Evolutionary conservation across 2,113 vertebrate species (phyloP).

Genomic region (Corydoras maculifer): DNA sequence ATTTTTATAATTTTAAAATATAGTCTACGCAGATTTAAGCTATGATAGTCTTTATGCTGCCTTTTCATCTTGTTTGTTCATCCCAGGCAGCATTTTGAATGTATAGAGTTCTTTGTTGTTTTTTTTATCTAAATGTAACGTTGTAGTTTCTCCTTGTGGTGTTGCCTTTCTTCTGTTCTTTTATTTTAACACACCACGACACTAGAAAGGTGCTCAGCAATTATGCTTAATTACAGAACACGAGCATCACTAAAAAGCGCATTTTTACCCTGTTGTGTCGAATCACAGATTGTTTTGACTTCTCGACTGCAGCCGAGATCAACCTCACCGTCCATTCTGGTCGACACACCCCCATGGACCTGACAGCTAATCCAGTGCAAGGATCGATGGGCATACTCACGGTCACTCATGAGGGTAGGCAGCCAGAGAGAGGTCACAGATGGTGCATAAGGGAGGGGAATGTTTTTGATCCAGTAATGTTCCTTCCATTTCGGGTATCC

Average conservation of each 20-base stretch:
- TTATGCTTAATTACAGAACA: neutral
- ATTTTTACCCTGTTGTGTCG: constrained; percentile 85
- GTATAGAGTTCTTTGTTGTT: neutral
- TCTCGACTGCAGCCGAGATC: constrained; percentile 90
- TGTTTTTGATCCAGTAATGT: constrained; percentile 60
- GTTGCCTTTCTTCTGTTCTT: constrained; percentile 12
- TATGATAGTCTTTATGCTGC: neutral
- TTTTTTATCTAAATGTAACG: neutral
- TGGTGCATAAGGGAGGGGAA: constrained; percentile 72
- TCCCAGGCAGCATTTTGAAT: neutral
- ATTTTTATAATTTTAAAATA: too few species aligned
- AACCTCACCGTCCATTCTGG: constrained; percentile 84
- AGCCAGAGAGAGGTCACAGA: constrained; percentile 84
- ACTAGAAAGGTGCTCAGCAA: constrained; percentile 1
- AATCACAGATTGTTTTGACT: constrained; percentile 99
- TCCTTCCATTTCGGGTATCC: constrained; percentile 53
- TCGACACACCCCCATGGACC: constrained; percentile 79
- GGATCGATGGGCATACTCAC: constrained; percentile 84
- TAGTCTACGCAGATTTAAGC: too few species aligned
- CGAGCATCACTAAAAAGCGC: constrained; percentile 61
- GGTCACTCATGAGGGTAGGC: constrained; percentile 97
- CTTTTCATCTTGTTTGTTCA: neutral
- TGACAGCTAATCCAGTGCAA: constrained; percentile 78
- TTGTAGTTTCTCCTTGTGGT: constrained; percentile 32
- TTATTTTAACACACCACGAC: constrained; percentile 22